Evolutionary conservation across 2,888 invertebrate genomes (phyloP), one percentile per base, ranked within the genome.

Genomic region (Drosophila nr. fundita): DNA sequence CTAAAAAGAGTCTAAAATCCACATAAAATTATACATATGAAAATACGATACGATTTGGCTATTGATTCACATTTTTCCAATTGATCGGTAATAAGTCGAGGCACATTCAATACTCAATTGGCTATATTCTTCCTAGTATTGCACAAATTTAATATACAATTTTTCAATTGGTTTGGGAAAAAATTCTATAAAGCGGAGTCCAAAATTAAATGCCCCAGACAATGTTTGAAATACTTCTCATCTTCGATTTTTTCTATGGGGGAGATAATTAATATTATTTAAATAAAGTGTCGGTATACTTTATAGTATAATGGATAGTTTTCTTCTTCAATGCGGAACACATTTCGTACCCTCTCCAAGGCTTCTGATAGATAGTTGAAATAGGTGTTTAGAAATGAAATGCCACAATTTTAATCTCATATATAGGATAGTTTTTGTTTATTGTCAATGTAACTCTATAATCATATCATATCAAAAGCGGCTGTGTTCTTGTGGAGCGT

Each of bases 391-490:
- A 42, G 11, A 42, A 42, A 42, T 42, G 5, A 42, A 21, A 58
- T 48, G 29, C 10, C 4, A 36, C n/a, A 49, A 32, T 30, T 29
- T 10, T 29, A 59, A 21, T 58, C n/a, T 36, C 27, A 4, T 68
- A 21, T 34, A 32, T 45, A 53, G 29, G n/a, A 59, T 38, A 54
- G 53, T 42, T 60, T 58, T 64, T 34, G 10, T 71, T 75, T 75
- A 65, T 76, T 34, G 15, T 42, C 50, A 42, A 38, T 64, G 45
- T 71, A 45, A 66, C 15, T 66, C 40, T 62, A 48, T 50, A 55
- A 57, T 59, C 64, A 61, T 45, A 57, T 53, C 27, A 42, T 40
- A 58, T 69, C 64, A 62, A 71, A 66, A 40, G 57, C 53, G 66
- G 48, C 66, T 42, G 27, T 27, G 3, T 27, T 18, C 24, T 54